A percentile compares a stretch with the other conserved stretches of the same genome.
These are phyloP conservation scores for Lordiphosa stackelbergi DNA, from an alignment of 1,140 invertebrate genomes.

Conservation along the genomic window DNA sequence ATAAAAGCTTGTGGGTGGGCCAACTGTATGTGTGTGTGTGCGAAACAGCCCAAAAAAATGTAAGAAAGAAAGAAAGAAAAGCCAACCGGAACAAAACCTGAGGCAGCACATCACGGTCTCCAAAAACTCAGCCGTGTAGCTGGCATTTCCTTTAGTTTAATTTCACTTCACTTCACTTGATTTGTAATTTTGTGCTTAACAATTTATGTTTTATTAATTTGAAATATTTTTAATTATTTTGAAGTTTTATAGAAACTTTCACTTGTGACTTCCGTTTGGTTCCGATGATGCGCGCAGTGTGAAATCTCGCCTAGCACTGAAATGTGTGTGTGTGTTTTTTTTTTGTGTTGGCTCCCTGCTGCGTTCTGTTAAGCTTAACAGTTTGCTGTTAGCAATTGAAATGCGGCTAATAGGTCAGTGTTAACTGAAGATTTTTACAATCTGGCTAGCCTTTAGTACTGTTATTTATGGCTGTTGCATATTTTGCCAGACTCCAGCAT, in stretches of 20 bases:
- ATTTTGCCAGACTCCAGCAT: conserved; percentile 37
- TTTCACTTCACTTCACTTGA: conserved; percentile 1
- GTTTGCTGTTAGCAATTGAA: conserved; percentile 27
- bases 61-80: conserved; percentile 29
- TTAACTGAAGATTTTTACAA: conserved; percentile 52
- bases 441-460: conserved; percentile 64
- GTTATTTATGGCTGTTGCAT: conserved; percentile 72
- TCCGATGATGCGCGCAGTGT: conserved; percentile 43
- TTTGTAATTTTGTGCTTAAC: no score
- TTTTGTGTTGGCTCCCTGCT: conserved; percentile 6
- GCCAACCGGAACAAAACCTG: conserved; percentile 51
- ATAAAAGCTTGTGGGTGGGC: conserved; percentile 43
- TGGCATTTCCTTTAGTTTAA: conserved; percentile 21
- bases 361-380: conserved; percentile 21
- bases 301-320: conserved; percentile 63
- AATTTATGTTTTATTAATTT: conserved; percentile 9
- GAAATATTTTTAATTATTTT: conserved; percentile 29
- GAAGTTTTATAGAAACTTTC: conserved; percentile 18
- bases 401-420: conserved; percentile 56
- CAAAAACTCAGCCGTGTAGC: not conserved
- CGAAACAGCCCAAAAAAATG: conserved; percentile 17
- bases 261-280: conserved; percentile 10
- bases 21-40: conserved; percentile 12
- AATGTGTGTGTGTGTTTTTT: conserved; percentile 15
- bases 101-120: not conserved